phyloP scores from a whole-genome alignment of 2,888 invertebrate genomes.

The Lydus trimaculatus region DNA sequence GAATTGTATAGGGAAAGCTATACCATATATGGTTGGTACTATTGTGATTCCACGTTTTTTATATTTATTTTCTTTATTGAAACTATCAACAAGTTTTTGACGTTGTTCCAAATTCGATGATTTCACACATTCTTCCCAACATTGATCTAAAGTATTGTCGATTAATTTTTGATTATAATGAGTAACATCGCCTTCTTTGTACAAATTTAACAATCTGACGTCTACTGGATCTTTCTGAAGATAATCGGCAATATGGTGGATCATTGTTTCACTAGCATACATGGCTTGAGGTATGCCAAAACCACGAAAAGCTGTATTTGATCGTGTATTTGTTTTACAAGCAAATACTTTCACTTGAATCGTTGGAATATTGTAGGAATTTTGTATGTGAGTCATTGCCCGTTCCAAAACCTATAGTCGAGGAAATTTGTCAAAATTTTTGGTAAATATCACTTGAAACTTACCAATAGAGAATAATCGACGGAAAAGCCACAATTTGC shows the following conservation, averaged over 20 bases:
- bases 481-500: conserved; percentile 83
- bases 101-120: conserved; percentile 71
- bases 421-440: neutral
- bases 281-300: conserved; percentile 93
- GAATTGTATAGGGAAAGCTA: conserved; percentile 78
- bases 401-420: conserved; percentile 78
- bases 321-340: conserved; percentile 89
- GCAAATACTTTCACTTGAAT: conserved; percentile 73
- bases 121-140: conserved; percentile 80
- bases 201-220: conserved; percentile 78
- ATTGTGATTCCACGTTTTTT: conserved; percentile 85
- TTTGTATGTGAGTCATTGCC: conserved; percentile 84
- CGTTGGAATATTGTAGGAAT: conserved; percentile 82
- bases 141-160: conserved; percentile 75
- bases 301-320: conserved; percentile 93
- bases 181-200: conserved; percentile 77
- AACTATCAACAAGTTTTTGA: conserved; percentile 67
- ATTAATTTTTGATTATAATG: conserved; percentile 78
- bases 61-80: conserved; percentile 72
- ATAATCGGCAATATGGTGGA: conserved; percentile 77
- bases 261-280: conserved; percentile 82
- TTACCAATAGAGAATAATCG: conserved; percentile 81
- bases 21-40: conserved; percentile 85
- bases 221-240: conserved; percentile 71
- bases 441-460: conserved; percentile 44